These are phyloP conservation scores for Laspeyria flexula DNA, from an alignment of 2,888 invertebrate species.

Conservation along the genomic window DNA sequence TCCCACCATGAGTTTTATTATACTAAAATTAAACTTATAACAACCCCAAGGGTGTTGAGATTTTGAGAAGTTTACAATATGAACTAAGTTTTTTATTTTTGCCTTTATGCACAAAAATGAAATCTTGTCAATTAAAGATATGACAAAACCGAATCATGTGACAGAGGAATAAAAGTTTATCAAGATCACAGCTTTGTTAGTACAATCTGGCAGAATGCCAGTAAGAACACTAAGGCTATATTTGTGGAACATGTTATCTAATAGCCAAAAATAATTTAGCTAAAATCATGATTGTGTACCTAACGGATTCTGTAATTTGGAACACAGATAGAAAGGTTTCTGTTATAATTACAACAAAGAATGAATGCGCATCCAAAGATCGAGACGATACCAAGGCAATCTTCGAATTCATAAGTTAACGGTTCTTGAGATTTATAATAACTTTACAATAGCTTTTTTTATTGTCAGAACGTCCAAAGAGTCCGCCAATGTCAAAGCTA, in stretches of 20 bases:
- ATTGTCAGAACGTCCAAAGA: neutral
- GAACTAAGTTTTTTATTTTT: no score
- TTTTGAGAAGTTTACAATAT: no score
- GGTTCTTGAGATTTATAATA: slow-evolving; percentile 43
- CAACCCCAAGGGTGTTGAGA: no score
- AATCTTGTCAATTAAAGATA: no score
- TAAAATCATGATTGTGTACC: slow-evolving; percentile 20
- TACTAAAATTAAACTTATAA: no score
- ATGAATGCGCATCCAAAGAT: slow-evolving; percentile 50
- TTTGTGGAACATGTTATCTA: neutral
- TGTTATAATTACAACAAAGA: slow-evolving; percentile 36
- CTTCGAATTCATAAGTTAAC: slow-evolving; percentile 54
- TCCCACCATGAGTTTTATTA: no score
- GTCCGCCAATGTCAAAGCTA: no score
- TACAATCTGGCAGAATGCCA: slow-evolving; percentile 37
- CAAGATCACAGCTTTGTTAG: slow-evolving; percentile 1
- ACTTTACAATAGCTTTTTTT: slow-evolving; percentile 7
- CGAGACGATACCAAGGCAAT: slow-evolving; percentile 48
- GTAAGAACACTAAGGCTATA: slow-evolving; percentile 18
- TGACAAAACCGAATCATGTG: no score
- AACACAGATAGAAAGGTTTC: slow-evolving; percentile 51
- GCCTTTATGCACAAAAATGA: no score
- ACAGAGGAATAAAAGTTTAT: neutral
- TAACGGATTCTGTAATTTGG: slow-evolving; percentile 58
- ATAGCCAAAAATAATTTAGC: neutral